phyloP scores from a whole-genome alignment of 2,888 invertebrate species.

The Drosophila austrosaltans region DNA sequence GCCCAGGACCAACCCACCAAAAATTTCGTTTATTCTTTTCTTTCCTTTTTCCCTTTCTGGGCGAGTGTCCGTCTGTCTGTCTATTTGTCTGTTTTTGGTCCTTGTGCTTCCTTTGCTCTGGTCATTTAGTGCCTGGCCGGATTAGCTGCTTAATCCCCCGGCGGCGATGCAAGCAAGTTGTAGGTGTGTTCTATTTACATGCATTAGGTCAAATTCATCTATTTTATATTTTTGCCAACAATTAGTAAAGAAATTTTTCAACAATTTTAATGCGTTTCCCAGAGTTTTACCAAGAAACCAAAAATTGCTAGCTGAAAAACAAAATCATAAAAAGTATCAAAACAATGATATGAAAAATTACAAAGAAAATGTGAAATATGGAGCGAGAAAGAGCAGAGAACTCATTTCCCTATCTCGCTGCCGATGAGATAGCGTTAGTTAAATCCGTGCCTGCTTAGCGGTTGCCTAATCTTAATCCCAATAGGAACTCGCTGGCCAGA shows the following conservation, averaged over 20 bases:
- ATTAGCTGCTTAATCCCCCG: slow-evolving; percentile 65
- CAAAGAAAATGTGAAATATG: background rate
- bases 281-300: slow-evolving; percentile 25
- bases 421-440: background rate
- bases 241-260: slow-evolving; percentile 49
- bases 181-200: slow-evolving; percentile 56
- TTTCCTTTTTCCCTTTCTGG: background rate
- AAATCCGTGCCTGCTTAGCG: slow-evolving; percentile 57
- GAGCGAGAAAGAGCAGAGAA: background rate
- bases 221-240: slow-evolving; percentile 35
- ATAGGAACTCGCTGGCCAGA: slow-evolving; percentile 51
- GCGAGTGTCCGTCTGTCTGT: no score
- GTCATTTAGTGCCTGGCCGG: slow-evolving; percentile 41
- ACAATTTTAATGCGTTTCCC: slow-evolving; percentile 40
- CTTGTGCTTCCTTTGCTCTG: slow-evolving; percentile 3
- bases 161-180: background rate
- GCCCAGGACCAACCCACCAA: slow-evolving; percentile 64
- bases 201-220: slow-evolving; percentile 31
- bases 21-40: slow-evolving; percentile 21
- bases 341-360: background rate
- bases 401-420: background rate
- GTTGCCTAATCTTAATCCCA: slow-evolving; percentile 66
- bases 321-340: background rate
- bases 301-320: slow-evolving; percentile 3
- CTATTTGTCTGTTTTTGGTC: no score